A percentile compares a stretch with the other conserved stretches of the same genome.
These are phyloP conservation scores for Stenodera caucasica DNA, from an alignment of 2,888 invertebrate species.

Conservation along the genomic window DNA sequence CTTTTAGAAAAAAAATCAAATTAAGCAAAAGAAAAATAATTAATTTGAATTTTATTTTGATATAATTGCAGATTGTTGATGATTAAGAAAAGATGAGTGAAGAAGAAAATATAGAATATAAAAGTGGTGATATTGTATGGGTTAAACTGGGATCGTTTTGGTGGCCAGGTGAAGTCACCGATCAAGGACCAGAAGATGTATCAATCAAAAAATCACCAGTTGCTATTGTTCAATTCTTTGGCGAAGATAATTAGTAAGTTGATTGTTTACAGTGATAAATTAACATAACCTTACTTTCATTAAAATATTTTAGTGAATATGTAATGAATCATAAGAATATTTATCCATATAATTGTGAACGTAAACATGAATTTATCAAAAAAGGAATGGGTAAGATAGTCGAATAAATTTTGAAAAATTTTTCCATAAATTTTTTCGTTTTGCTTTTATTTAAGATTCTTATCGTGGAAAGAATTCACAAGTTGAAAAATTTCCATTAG, in stretches of 20 bases:
- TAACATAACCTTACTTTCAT: conserved; percentile 20
- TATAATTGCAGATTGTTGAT: conserved; percentile 14
- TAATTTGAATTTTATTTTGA: not conserved
- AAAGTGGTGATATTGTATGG: conserved; percentile 82
- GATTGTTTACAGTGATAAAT: not conserved
- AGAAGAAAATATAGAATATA: conserved; percentile 67
- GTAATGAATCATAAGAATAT: conserved; percentile 72
- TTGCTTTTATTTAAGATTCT: conserved; percentile 55
- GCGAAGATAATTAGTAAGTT: conserved; percentile 79
- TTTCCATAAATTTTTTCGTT: conserved; percentile 8
- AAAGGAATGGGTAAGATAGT: conserved; percentile 74
- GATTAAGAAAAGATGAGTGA: conserved; percentile 64
- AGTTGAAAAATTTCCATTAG: conserved; percentile 80
- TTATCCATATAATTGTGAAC: conserved; percentile 75
- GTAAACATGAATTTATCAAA: conserved; percentile 78
- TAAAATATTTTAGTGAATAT: conserved; percentile 71
- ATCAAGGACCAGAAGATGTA: conserved; percentile 69
- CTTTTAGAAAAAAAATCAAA: too few species aligned
- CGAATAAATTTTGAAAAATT: not conserved
- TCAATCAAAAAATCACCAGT: conserved; percentile 73
- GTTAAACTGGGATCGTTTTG: conserved; percentile 78
- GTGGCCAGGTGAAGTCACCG: conserved; percentile 83
- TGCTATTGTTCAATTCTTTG: conserved; percentile 82
- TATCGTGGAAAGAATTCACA: conserved; percentile 64
- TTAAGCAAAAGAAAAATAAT: too few species aligned